phyloP scores from a whole-genome alignment of 1,140 invertebrate genomes.

The Phenacoccus solenopsis region DNA sequence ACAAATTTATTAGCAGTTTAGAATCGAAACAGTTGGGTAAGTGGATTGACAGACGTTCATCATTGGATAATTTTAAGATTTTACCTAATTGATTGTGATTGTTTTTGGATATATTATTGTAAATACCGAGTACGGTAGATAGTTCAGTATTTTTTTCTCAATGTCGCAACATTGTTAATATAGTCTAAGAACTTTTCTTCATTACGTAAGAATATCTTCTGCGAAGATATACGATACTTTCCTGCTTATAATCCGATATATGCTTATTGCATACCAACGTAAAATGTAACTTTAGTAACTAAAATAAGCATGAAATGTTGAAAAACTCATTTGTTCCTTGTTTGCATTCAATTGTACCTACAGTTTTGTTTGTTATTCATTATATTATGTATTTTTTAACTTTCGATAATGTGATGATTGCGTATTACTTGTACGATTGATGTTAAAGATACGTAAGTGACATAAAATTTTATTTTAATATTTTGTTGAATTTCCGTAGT shows the following conservation, averaged over 20 bases:
- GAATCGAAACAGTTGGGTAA: background rate
- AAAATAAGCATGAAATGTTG: background rate
- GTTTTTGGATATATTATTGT: too few relatives aligned
- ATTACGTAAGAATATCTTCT: background rate
- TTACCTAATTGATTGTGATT: background rate
- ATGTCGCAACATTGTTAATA: background rate
- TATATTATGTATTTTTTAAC: background rate
- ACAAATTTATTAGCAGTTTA: background rate
- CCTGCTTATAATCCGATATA: constrained; percentile 1
- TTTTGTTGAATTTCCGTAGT: too few relatives aligned
- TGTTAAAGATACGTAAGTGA: background rate
- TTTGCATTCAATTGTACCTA: too few relatives aligned
- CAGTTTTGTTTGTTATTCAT: too few relatives aligned
- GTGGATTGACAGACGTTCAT: background rate
- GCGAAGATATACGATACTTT: background rate
- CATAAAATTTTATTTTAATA: background rate
- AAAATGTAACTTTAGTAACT: background rate
- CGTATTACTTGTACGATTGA: background rate
- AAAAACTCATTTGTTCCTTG: background rate
- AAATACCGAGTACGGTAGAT: too few relatives aligned
- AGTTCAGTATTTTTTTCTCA: background rate
- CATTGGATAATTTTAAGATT: background rate
- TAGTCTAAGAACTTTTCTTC: background rate
- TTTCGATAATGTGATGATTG: background rate
- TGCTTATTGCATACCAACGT: background rate